Conservation (phyloP, 2,888 invertebrate species). For the Polydrusus pterygomalis region DNA sequence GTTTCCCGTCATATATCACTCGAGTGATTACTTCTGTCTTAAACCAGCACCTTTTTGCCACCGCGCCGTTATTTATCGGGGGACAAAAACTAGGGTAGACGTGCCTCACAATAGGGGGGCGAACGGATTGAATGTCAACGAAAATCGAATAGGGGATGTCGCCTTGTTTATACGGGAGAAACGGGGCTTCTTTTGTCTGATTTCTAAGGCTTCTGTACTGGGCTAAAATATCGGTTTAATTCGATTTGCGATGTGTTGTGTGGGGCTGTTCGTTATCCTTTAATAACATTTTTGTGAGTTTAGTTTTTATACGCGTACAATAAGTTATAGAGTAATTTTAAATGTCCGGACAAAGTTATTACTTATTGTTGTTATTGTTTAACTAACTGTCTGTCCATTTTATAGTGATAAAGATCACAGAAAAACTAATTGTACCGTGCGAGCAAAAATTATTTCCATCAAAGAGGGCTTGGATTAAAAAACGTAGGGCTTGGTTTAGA, state of each 20-base stretch:
- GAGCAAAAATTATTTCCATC: too few species aligned
- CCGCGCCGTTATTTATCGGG: conserved; percentile 36
- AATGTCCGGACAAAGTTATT: too few species aligned
- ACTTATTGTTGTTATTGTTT: too few species aligned
- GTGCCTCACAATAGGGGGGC: conserved; percentile 27
- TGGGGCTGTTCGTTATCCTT: not conserved
- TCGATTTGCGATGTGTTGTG: conserved; percentile 7
- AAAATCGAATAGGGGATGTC: conserved; percentile 33
- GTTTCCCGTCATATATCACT: conserved; percentile 23
- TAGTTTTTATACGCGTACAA: too few species aligned
- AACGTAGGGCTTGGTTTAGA: too few species aligned
- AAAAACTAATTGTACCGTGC: too few species aligned
- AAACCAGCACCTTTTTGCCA: conserved; percentile 41
- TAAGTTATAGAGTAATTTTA: too few species aligned
- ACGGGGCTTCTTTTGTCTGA: conserved; percentile 31
- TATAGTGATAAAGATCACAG: too few species aligned
- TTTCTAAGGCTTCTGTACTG: conserved; percentile 21
- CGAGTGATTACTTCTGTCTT: conserved; percentile 37
- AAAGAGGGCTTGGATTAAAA: too few species aligned
- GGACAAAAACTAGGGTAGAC: conserved; percentile 30
- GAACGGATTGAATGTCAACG: conserved; percentile 39
- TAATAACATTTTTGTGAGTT: too few species aligned
- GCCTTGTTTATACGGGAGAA: conserved; percentile 24
- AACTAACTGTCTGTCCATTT: too few species aligned
- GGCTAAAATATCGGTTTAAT: conserved; percentile 25